A percentile compares a stretch with the other conserved stretches of the same genome.
These are phyloP conservation scores for Saguinus imperator DNA, from an alignment of 2,113 vertebrate genomes.

Conservation along the genomic window DNA sequence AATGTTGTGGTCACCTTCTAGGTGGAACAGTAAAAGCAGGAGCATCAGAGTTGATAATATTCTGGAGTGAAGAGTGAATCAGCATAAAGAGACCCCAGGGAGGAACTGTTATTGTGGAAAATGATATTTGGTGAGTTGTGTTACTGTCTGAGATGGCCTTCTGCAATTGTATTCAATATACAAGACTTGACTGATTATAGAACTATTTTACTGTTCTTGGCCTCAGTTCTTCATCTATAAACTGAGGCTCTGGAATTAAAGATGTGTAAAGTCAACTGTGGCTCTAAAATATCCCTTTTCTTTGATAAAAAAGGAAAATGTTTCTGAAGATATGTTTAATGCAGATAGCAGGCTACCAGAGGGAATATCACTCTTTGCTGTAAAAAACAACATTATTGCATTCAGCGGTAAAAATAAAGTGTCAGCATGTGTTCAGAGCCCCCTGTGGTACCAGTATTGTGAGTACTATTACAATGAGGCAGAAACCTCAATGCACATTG, in stretches of 20 bases:
- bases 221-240: background rate
- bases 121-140: background rate
- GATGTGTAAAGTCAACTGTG: background rate
- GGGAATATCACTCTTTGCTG: background rate
- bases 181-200: background rate
- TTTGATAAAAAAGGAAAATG: background rate
- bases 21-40: background rate
- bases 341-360: background rate
- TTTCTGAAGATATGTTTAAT: background rate
- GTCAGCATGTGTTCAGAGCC: background rate
- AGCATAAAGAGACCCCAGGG: background rate
- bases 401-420: background rate
- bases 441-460: background rate
- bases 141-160: background rate
- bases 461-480: background rate
- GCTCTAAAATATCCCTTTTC: background rate
- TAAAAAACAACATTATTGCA: background rate
- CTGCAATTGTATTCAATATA: background rate
- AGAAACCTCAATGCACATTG: background rate
- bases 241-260: conserved; percentile 5
- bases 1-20: background rate
- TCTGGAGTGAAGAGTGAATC: background rate
- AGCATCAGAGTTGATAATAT: background rate
- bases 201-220: background rate
- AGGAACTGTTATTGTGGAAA: background rate